Evolutionary conservation across 2,113 vertebrate species (phyloP).

Genomic region (Corythornis vintsioides): DNA sequence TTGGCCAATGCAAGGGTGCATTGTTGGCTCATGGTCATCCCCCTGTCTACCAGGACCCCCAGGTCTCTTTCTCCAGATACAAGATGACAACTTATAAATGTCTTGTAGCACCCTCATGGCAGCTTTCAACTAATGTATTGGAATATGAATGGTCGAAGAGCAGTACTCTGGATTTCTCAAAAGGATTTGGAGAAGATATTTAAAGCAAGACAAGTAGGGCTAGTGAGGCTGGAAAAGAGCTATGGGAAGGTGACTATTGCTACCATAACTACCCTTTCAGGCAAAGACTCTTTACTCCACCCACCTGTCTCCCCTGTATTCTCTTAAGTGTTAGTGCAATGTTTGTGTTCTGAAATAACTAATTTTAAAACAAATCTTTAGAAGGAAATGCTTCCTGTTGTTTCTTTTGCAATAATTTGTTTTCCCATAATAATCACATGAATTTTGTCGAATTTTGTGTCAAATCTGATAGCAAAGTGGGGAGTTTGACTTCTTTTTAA

Average conservation of each 20-base stretch:
- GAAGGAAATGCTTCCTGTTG: not conserved
- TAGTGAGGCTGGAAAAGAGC: not conserved
- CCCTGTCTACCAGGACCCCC: too few species aligned
- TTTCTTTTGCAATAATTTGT: not conserved
- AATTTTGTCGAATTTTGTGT: not conserved
- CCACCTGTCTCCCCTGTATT: not conserved
- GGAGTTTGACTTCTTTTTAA: not conserved
- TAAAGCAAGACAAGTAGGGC: not conserved
- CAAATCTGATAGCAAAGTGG: not conserved
- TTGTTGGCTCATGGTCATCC: too few species aligned
- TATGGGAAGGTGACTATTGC: not conserved
- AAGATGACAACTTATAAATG: not conserved
- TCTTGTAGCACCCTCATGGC: too few species aligned
- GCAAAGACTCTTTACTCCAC: not conserved
- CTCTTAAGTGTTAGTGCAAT: not conserved
- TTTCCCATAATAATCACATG: not conserved
- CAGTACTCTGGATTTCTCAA: not conserved
- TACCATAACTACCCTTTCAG: not conserved
- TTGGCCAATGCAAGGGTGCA: too few species aligned
- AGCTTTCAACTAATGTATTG: not conserved
- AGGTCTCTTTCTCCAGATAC: not conserved
- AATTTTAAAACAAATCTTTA: not conserved
- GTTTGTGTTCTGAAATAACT: not conserved
- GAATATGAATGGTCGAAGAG: not conserved
- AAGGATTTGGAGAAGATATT: not conserved